These are phyloP conservation scores for Hipposideros larvatus DNA, from an alignment of 2,797 vertebrate species.

Conservation along the genomic window DNA sequence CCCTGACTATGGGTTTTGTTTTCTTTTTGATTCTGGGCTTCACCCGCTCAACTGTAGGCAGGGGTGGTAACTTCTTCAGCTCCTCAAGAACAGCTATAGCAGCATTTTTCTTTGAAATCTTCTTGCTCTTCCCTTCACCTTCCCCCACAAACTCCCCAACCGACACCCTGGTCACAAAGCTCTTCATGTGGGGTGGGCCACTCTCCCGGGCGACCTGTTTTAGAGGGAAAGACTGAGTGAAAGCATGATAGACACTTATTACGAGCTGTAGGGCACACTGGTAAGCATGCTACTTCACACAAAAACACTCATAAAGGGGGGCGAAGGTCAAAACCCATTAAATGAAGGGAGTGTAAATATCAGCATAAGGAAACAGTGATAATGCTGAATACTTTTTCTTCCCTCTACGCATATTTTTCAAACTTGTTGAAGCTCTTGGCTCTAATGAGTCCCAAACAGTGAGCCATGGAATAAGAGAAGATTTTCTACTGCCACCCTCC, in stretches of 20 bases:
- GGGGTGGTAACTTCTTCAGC: constrained; percentile 94
- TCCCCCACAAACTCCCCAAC: constrained; percentile 97
- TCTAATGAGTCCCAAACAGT: not conserved
- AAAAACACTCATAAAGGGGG: not conserved
- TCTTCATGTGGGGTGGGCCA: constrained; percentile 99
- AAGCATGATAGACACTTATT: constrained; percentile 89
- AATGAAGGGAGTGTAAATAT: not conserved
- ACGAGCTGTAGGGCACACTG: constrained; percentile 84
- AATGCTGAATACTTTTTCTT: too few relatives aligned
- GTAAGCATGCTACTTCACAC: constrained; percentile 76
- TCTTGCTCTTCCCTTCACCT: constrained; percentile 99
- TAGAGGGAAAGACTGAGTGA: constrained; percentile 91
- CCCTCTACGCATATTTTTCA: not conserved
- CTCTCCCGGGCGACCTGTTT: constrained; percentile 97
- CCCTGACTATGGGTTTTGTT: constrained; percentile 98
- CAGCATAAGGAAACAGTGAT: not conserved
- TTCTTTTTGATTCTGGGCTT: constrained; percentile 99
- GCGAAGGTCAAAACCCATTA: not conserved
- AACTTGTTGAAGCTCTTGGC: not conserved
- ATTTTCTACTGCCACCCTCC: not conserved
- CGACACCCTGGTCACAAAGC: constrained; percentile 95
- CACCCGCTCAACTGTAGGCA: constrained; percentile 95
- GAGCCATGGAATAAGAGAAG: too few relatives aligned
- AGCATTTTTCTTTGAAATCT: constrained; percentile 99
- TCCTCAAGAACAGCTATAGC: constrained; percentile 95